A percentile compares a stretch with the other conserved stretches of the same genome.
Conservation (phyloP, 2,113 vertebrate genomes). For the Melozone crissalis region DNA sequence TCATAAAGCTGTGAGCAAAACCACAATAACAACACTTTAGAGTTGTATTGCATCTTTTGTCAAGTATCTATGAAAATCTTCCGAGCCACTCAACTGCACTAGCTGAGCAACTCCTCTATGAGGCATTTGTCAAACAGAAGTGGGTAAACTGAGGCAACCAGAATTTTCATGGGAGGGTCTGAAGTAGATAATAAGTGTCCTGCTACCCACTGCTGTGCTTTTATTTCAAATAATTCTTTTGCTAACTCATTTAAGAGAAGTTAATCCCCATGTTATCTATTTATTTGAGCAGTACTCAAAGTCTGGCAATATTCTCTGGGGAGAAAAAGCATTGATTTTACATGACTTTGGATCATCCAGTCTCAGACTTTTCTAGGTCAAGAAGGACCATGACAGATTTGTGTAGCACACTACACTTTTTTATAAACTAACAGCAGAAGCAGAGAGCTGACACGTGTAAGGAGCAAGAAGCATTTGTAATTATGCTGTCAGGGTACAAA, state of each 20-base stretch:
- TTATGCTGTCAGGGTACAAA: background rate
- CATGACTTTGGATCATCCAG: background rate
- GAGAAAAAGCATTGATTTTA: background rate
- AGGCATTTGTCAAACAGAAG: background rate
- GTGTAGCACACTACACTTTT: background rate
- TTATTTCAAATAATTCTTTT: background rate
- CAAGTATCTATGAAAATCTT: background rate
- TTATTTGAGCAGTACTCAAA: background rate
- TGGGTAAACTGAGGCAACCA: background rate
- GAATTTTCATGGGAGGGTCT: background rate
- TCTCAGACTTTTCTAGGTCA: background rate
- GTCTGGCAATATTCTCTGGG: background rate
- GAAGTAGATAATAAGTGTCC: background rate
- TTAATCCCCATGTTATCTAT: background rate
- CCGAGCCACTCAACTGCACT: background rate
- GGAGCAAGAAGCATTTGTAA: background rate
- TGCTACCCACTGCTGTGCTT: background rate
- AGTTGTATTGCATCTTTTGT: background rate
- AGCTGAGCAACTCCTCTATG: background rate
- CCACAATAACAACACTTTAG: background rate
- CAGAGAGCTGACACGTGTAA: background rate
- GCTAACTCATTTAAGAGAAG: background rate
- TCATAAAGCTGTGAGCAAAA: conserved; percentile 6
- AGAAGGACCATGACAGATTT: background rate
- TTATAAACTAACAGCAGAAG: background rate